These are phyloP conservation scores for Sinosuthora webbiana DNA, from an alignment of 2,113 vertebrate genomes.

Conservation along the genomic window DNA sequence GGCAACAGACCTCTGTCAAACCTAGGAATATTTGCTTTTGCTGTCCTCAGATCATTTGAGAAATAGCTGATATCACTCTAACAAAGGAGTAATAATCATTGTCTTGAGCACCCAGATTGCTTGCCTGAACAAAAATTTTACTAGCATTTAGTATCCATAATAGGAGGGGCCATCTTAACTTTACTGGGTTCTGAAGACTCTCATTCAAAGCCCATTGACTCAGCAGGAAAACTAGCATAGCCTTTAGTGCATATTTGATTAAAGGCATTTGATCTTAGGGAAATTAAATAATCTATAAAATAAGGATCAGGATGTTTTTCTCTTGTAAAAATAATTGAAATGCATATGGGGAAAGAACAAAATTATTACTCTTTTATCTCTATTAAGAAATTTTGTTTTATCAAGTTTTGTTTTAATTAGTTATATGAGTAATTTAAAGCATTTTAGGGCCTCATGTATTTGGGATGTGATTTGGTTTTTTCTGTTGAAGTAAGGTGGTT, in stretches of 20 bases:
- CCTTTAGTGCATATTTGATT: not conserved
- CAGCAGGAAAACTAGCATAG: not conserved
- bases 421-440: not conserved
- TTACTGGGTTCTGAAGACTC: not conserved
- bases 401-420: not conserved
- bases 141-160: not conserved
- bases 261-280: not conserved
- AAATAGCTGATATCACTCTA: not conserved
- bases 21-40: not conserved
- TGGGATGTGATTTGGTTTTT: not conserved
- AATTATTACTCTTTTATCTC: not conserved
- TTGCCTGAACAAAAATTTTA: not conserved
- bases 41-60: not conserved
- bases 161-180: not conserved
- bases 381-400: not conserved
- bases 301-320: not conserved
- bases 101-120: not conserved
- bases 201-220: not conserved
- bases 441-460: not conserved
- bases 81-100: not conserved
- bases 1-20: not conserved
- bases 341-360: not conserved
- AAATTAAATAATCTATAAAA: not conserved
- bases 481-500: not conserved
- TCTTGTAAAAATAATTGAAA: not conserved